A percentile compares a stretch with the other conserved stretches of the same genome.
These are phyloP conservation scores for Mareca penelope DNA, from an alignment of 2,797 vertebrate genomes.

Conservation along the genomic window DNA sequence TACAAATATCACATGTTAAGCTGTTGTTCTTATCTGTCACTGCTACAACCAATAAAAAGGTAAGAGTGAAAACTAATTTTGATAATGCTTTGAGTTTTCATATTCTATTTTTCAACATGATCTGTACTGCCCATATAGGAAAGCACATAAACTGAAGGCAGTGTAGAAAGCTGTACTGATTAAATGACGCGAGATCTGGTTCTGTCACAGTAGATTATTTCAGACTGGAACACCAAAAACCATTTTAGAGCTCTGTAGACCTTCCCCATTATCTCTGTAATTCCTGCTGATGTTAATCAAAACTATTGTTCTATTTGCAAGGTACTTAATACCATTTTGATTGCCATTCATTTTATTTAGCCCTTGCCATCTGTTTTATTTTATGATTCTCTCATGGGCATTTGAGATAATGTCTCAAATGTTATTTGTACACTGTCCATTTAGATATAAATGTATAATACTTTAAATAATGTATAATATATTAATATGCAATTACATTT, in stretches of 20 bases:
- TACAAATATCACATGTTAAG: background rate
- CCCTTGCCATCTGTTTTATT: background rate
- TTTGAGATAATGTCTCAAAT: background rate
- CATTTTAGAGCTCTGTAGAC: background rate
- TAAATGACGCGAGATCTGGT: background rate
- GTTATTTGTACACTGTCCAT: background rate
- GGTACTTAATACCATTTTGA: slow-evolving; percentile 5
- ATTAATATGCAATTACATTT: background rate
- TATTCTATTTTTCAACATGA: background rate
- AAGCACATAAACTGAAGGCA: background rate
- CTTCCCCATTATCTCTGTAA: background rate
- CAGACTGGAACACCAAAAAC: background rate
- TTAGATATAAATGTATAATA: background rate
- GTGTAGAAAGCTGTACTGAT: background rate
- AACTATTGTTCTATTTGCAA: slow-evolving; percentile 29
- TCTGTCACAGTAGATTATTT: slow-evolving; percentile 19
- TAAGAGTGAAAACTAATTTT: background rate
- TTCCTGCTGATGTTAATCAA: slow-evolving; percentile 17
- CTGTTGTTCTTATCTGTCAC: background rate
- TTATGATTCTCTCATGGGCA: background rate
- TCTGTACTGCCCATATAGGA: background rate
- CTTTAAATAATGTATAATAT: background rate
- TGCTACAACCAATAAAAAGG: background rate
- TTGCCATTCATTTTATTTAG: background rate
- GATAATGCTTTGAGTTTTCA: background rate